Conservation (phyloP, 2,888 invertebrate species). For the Tryphoninae sp. region DNA sequence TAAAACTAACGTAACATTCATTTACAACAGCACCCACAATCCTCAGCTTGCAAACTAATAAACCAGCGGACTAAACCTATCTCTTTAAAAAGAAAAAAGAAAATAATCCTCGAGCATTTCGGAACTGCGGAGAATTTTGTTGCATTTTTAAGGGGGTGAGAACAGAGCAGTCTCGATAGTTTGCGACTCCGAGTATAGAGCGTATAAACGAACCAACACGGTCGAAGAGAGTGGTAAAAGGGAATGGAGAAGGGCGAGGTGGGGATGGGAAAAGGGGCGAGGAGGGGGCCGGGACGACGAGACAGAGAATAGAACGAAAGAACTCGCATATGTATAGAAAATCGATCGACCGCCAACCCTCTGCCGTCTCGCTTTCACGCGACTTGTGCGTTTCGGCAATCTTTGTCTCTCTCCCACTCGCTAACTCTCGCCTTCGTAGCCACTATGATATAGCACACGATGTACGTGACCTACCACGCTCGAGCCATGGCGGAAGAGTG, state of each 20-base stretch:
- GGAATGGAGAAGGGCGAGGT: slow-evolving; percentile 7
- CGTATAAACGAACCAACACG: neutral
- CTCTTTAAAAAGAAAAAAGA: neutral
- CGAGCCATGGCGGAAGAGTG: slow-evolving; percentile 64
- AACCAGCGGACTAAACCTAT: neutral
- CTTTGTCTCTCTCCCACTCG: slow-evolving; percentile 23
- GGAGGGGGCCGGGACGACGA: neutral
- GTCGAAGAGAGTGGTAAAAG: slow-evolving; percentile 17
- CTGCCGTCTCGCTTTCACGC: slow-evolving; percentile 33
- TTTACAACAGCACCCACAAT: too few species aligned
- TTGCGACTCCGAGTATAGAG: slow-evolving; percentile 2
- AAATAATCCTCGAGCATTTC: neutral
- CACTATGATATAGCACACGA: slow-evolving; percentile 18
- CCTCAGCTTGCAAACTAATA: neutral
- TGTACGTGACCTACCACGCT: slow-evolving; percentile 67
- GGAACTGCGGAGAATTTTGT: slow-evolving; percentile 20
- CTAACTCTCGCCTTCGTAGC: neutral
- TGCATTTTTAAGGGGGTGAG: slow-evolving; percentile 17
- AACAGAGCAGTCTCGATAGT: slow-evolving; percentile 27
- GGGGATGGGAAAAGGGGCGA: slow-evolving; percentile 12
- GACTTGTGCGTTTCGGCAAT: slow-evolving; percentile 7
- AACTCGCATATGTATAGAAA: slow-evolving; percentile 34
- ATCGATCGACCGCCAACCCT: slow-evolving; percentile 58
- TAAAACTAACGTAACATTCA: too few species aligned
- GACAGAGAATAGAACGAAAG: slow-evolving; percentile 41